Evolutionary conservation across 1,140 invertebrate genomes (phyloP), one percentile per base, ranked within the genome.

Genomic region (Temnothorax nylanderi): DNA sequence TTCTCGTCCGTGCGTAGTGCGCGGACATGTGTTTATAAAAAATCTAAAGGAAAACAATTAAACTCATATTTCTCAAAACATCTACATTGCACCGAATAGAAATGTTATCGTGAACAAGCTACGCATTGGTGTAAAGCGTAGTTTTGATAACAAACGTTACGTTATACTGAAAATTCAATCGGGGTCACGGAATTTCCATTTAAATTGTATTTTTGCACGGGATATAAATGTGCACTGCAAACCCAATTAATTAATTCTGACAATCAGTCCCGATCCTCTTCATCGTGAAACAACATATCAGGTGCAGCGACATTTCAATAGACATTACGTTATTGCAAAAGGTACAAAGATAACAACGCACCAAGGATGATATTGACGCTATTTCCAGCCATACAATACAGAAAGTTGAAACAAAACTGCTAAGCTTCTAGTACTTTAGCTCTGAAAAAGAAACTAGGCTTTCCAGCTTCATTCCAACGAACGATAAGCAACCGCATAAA

Each of bases 401-500:
- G 7, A 56, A 56, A 72, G 37, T 84, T 49, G 2, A 49, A 62
- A 32, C 67, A 44, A 72, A 85, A 87, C 89, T 49, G 65, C 86
- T 32, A 26, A 49, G 6, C 37, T 78, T 65, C 69, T 51, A 58
- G 56, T 72, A 18, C 18, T 69, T 47, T 32, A 16, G 6, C 11
- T 47, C 80, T 44, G 75, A 76, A 49, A 84, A 64, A 69, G 86
- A 75, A 58, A 21, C 32, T 32, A 51, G 77, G 89, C 89, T 90
- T 78, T 69, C 65, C 69, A 56, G 41, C 80, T 87, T 81, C 69
- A 80, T 90, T 88, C 80, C 56, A 62, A n/a, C 2, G 4, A n/a
- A 21, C 74, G 88, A 90, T 90, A 87, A 90, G 80, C 74, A 54
- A 69, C 64, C 69, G n/a, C 49, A 21, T 26, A 64, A 80, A 90